Percentiles rank a stretch among this genome's conserved stretches.
These are phyloP conservation scores for Liposcelis brunnea DNA, from an alignment of 2,888 invertebrate species.

Conservation along the genomic window DNA sequence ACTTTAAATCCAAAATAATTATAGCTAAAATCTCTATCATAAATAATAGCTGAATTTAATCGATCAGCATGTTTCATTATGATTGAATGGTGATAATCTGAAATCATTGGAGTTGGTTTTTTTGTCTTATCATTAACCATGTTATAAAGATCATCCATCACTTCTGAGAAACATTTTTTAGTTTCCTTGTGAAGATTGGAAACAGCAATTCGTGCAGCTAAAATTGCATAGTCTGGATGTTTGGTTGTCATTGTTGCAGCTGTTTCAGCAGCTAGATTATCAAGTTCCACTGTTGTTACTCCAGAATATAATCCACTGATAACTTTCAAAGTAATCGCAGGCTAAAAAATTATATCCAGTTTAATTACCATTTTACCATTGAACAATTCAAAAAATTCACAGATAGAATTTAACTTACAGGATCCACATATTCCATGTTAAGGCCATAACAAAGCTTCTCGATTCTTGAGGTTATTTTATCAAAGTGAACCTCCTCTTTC, in stretches of 20 bases:
- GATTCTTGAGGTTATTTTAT: constrained; percentile 94
- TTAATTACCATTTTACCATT: constrained; percentile 3
- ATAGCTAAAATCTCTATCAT: constrained; percentile 91
- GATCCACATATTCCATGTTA: constrained; percentile 91
- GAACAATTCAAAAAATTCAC: constrained; percentile 1
- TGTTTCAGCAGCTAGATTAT: constrained; percentile 95
- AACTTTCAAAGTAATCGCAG: constrained; percentile 75
- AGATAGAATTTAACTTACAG: constrained; percentile 44
- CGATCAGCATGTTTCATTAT: constrained; percentile 74
- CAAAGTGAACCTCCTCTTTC: constrained; percentile 83
- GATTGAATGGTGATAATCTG: constrained; percentile 60
- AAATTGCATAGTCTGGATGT: constrained; percentile 88
- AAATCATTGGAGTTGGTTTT: constrained; percentile 66
- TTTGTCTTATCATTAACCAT: constrained; percentile 57
- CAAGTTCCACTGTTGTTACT: constrained; percentile 91
- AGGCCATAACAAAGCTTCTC: constrained; percentile 89
- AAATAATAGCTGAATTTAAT: constrained; percentile 87
- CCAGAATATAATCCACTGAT: constrained; percentile 90
- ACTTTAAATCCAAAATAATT: constrained; percentile 97
- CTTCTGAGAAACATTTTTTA: constrained; percentile 80
- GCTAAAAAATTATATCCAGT: constrained; percentile 28
- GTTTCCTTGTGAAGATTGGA: constrained; percentile 98
- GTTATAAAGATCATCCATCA: constrained; percentile 70
- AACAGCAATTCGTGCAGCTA: constrained; percentile 82
- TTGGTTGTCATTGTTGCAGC: constrained; percentile 96